Evolutionary conservation across 1,140 invertebrate genomes (phyloP), one percentile per base, ranked within the genome.

Genomic region (Chymomyza costata): DNA sequence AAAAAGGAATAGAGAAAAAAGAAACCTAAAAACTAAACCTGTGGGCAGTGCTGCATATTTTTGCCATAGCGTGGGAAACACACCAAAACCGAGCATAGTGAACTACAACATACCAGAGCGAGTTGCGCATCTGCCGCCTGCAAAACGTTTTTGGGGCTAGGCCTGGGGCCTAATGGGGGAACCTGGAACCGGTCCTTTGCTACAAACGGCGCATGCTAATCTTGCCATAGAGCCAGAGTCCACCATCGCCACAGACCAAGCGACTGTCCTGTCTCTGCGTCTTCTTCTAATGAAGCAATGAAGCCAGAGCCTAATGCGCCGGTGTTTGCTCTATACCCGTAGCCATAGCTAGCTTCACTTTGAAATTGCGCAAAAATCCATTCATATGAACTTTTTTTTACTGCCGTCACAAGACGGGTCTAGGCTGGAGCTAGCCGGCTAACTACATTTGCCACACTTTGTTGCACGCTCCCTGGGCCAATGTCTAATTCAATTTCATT

Each of bases 401-500:
- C 3, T 11, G 5, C 39, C 10, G 8, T n/a, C 34, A 8, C 21
- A 25, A 8, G 21, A 25, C n/a, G n/a, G n/a, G n/a, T n/a, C n/a
- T n/a, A n/a, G 34, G 32, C 35, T 16, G 32, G 56, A 35, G 19
- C 51, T 10, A 18, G 7, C 16, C 15, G 14, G 25, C 41, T 44
- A 43, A 56, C 44, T 38, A 32, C 18, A 11, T 53, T 47, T 21
- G 63, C 59, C 53, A 45, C 60, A 47, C 55, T 60, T 39, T 41
- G 37, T 18, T 18, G 43, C 21, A 41, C 48, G 55, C 18, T 16
- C 44, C 17, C 34, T 17, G 44, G 28, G 25, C 41, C 25, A 25
- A 44, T 78, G 62, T 64, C 71, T 78, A 78, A 80, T 80, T 78
- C 73, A 78, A 78, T 78, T 78, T 67, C 57, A 59, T 60, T 71